These are phyloP conservation scores for Encarsia formosa DNA, from an alignment of 2,888 invertebrate genomes.

Conservation along the genomic window DNA sequence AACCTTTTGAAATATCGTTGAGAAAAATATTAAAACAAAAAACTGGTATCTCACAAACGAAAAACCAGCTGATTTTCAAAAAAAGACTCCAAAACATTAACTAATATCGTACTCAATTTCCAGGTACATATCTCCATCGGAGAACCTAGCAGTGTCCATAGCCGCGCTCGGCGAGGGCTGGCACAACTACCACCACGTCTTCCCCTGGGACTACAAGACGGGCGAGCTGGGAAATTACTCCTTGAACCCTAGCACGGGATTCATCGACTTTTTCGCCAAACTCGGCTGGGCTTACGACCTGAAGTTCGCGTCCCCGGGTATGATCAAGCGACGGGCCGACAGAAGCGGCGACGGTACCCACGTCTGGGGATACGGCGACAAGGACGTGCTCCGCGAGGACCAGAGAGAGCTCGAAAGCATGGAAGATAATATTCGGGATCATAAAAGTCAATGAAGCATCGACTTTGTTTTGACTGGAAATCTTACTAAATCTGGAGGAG, in stretches of 20 bases:
- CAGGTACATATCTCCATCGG: constrained; percentile 72
- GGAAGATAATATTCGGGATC: no score
- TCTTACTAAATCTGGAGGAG: no score
- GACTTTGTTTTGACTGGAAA: no score
- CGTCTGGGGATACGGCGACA: constrained; percentile 64
- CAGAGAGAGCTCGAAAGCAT: constrained; percentile 14
- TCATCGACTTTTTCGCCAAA: constrained; percentile 67
- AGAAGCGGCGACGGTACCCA: constrained; percentile 72
- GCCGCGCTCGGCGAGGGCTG: constrained; percentile 81
- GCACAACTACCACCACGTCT: constrained; percentile 86
- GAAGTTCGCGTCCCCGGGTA: constrained; percentile 70
- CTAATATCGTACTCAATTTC: no score
- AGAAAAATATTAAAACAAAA: no score
- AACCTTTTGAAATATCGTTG: no score
- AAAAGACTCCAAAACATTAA: no score
- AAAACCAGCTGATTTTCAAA: no score
- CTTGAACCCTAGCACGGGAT: constrained; percentile 55
- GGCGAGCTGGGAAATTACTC: constrained; percentile 66
- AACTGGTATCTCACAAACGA: no score
- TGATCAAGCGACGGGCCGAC: constrained; percentile 65
- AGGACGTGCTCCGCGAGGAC: constrained; percentile 46
- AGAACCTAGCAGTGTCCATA: constrained; percentile 71
- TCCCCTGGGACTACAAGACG: constrained; percentile 89
- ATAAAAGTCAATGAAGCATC: no score
- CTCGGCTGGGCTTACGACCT: constrained; percentile 85